Evolutionary conservation across 30 jellyfish, hydroid and myxozoan genomes (phyloP).

Genomic region (Hydractinia symbiolongicarpus): DNA sequence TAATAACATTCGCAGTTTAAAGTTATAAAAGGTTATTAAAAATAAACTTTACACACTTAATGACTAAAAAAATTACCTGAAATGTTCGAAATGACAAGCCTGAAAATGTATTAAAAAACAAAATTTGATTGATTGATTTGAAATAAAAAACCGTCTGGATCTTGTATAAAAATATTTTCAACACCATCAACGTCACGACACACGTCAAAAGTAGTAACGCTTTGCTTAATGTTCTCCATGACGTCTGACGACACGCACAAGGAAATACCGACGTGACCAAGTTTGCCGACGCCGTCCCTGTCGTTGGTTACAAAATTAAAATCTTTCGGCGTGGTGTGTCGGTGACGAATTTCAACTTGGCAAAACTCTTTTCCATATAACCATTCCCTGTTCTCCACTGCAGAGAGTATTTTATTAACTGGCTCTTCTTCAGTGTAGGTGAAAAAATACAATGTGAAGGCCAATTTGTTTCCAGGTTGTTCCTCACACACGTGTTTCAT

Average conservation of each 20-base stretch:
- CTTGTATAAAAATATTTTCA: not conserved
- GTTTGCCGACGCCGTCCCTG: constrained; percentile 8
- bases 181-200: not conserved
- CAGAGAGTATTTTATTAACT: not conserved
- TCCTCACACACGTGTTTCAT: constrained; percentile 16
- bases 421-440: not conserved
- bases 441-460: constrained; percentile 3
- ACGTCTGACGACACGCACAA: not conserved
- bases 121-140: not conserved
- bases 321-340: not conserved
- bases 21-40: too few relatives aligned
- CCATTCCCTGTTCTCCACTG: constrained; percentile 11
- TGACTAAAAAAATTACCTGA: too few relatives aligned
- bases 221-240: not conserved
- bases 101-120: too few relatives aligned
- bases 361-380: not conserved
- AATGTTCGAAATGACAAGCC: too few relatives aligned
- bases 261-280: not conserved
- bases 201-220: not conserved
- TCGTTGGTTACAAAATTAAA: not conserved
- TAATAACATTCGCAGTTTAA: too few relatives aligned
- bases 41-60: too few relatives aligned
- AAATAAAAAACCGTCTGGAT: constrained; percentile 10
- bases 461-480: not conserved
- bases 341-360: constrained; percentile 6